Base-by-base conservation (phyloP, 2,888 invertebrate species). In the Troides oblongomaculatus region DNA sequence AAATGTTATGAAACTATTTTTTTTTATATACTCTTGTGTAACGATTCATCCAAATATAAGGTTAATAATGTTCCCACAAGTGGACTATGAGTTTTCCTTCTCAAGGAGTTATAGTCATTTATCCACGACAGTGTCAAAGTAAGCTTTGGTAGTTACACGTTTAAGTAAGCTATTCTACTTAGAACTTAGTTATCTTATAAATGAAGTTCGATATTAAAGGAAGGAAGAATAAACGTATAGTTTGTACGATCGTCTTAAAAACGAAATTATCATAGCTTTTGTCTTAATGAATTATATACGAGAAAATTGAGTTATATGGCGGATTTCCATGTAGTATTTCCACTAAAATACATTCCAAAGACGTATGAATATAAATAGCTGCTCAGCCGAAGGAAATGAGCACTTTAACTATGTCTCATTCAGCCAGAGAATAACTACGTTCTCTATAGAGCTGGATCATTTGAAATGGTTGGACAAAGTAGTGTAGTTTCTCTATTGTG, bases 1-100 rank as follows among this genome's bases (percentile, higher is more conserved):
- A 39, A 57, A 64, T 64, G 23, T 64, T 57, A 12, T 57, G 64
- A 64, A 60, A 60, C 36, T n/a, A 53, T n/a, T 53, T 53, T 53
- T 4, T 53, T 53, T 53, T n/a, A 53, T n/a, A 53, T n/a, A 53
- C n/a, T 5, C 6, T 53, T 53, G n/a, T 53, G 14, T n/a, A 6
- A 6, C 18, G 4, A 4, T 53, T n/a, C 4, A 14, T 14, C 46
- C 46, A 12, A 14, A 14, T 46, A 14, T 46, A 14, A 46, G 2
- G 30, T 30, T 30, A 30, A 30, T 30, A 30, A 30, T 3, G 30
- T 30, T 30, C 30, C 30, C 30, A 30, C 30, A 30, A 30, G 30
- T 30, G 3, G 30, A 30, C 30, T 30, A 30, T 5, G 3, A 5
- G 30, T 30, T 30, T 30, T 30, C 5, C 30, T 30, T 30, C 30